These are phyloP conservation scores for Orientallactaga sibirica DNA, from an alignment of 2,797 vertebrate species.

Conservation along the genomic window DNA sequence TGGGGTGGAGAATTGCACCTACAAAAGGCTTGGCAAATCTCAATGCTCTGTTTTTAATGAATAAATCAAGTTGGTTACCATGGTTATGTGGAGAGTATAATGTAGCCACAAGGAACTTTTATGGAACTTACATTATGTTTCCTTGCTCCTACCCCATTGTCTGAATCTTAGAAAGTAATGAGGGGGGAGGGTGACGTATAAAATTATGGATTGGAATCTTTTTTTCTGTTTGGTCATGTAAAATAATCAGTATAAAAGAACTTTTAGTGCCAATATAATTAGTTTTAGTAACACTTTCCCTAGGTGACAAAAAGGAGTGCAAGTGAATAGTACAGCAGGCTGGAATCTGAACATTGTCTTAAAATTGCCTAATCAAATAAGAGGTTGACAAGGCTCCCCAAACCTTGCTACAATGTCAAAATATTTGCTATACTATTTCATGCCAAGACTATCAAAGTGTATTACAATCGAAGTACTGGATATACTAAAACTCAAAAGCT, in stretches of 20 bases:
- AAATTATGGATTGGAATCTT: constrained; percentile 40
- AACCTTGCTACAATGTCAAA: constrained; percentile 49
- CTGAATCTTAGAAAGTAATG: constrained; percentile 70
- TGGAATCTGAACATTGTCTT: constrained; percentile 52
- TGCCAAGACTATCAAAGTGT: constrained; percentile 52
- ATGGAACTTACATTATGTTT: constrained; percentile 69
- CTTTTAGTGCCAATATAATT: constrained; percentile 54
- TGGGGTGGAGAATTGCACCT: constrained; percentile 16
- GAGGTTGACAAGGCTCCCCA: constrained; percentile 41
- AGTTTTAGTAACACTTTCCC: constrained; percentile 43
- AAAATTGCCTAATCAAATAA: constrained; percentile 64
- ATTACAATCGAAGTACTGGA: constrained; percentile 50
- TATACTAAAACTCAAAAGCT: constrained; percentile 65
- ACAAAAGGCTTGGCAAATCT: constrained; percentile 24
- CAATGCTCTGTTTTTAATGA: constrained; percentile 48
- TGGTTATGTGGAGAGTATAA: not conserved
- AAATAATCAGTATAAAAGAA: constrained; percentile 66
- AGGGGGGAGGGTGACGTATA: constrained; percentile 6
- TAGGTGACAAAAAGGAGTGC: constrained; percentile 65
- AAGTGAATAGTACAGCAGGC: constrained; percentile 45
- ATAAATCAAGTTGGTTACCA: constrained; percentile 27
- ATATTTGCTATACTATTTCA: constrained; percentile 42
- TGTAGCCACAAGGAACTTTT: constrained; percentile 52
- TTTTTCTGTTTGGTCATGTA: constrained; percentile 46
- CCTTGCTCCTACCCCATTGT: constrained; percentile 26